Evolutionary conservation across 2,888 invertebrate species (phyloP).

Genomic region (Cataglyphis livida): DNA sequence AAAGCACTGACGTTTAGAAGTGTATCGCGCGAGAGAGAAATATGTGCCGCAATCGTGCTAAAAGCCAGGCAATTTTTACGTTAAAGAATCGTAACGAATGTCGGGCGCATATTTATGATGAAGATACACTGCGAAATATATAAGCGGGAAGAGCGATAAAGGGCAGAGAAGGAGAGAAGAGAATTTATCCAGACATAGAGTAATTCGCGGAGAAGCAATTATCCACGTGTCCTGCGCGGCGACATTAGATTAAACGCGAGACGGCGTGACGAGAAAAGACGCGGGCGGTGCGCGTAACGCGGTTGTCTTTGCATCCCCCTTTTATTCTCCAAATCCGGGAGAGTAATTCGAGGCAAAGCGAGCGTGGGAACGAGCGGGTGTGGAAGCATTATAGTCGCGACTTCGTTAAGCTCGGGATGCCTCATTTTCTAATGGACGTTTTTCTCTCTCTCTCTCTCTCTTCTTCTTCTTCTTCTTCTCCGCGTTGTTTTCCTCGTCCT

Average conservation of each 20-base stretch:
- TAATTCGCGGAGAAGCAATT: conserved; percentile 23
- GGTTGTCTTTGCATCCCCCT: conserved; percentile 4
- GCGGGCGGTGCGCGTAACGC: conserved; percentile 8
- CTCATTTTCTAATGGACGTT: conserved; percentile 74
- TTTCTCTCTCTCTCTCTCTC: not conserved
- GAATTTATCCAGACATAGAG: not conserved
- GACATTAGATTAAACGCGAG: conserved; percentile 3
- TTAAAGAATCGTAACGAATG: not conserved
- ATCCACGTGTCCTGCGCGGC: not conserved
- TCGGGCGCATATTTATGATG: not conserved
- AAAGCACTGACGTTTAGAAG: not conserved
- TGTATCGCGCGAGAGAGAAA: not conserved
- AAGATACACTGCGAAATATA: not conserved
- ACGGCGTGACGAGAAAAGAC: not conserved
- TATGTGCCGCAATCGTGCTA: conserved; percentile 6
- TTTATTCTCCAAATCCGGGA: conserved; percentile 33
- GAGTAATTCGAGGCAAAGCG: conserved; percentile 56
- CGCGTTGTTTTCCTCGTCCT: conserved; percentile 13
- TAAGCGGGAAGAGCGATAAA: not conserved
- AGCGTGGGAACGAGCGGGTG: conserved; percentile 33
- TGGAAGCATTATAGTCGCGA: conserved; percentile 49
- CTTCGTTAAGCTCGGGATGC: conserved; percentile 68
- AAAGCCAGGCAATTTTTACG: not conserved
- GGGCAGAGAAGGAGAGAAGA: not conserved
- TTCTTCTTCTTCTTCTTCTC: conserved; percentile 5